Evolutionary conservation across 2,888 invertebrate species (phyloP).

Genomic region (Dryomyza anilis): DNA sequence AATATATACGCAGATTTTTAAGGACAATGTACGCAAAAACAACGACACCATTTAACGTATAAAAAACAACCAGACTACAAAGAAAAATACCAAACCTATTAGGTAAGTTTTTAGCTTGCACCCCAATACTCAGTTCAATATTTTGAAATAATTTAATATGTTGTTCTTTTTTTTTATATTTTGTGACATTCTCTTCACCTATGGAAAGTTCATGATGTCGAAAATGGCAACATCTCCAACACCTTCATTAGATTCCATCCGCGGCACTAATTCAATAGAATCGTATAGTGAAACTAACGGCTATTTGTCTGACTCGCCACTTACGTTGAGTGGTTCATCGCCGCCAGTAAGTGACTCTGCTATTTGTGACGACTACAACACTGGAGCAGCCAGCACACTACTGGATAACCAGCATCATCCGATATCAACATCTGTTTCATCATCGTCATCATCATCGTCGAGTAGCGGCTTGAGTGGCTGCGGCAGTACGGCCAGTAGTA

Average conservation of each 20-base stretch:
- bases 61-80: too few relatives aligned
- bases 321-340: slow-evolving; percentile 86
- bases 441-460: slow-evolving; percentile 50
- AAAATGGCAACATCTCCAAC: slow-evolving; percentile 89
- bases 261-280: slow-evolving; percentile 85
- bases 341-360: slow-evolving; percentile 85
- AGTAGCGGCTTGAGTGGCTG: slow-evolving; percentile 66
- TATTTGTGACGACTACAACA: slow-evolving; percentile 73
- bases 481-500: slow-evolving; percentile 65
- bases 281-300: slow-evolving; percentile 82
- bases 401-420: slow-evolving; percentile 54
- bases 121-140: too few relatives aligned
- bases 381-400: slow-evolving; percentile 43
- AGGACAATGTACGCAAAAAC: too few relatives aligned
- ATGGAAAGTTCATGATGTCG: too few relatives aligned
- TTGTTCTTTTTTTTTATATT: too few relatives aligned
- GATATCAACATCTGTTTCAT: slow-evolving; percentile 55
- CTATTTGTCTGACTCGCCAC: slow-evolving; percentile 75
- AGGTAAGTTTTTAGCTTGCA: too few relatives aligned
- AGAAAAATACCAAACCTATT: too few relatives aligned
- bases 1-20: too few relatives aligned
- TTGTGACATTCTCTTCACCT: too few relatives aligned
- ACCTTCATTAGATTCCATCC: slow-evolving; percentile 90
- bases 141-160: too few relatives aligned
- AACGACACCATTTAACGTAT: too few relatives aligned